Conservation (phyloP, 2,888 invertebrate genomes). For the Pseudococcus viburni region DNA sequence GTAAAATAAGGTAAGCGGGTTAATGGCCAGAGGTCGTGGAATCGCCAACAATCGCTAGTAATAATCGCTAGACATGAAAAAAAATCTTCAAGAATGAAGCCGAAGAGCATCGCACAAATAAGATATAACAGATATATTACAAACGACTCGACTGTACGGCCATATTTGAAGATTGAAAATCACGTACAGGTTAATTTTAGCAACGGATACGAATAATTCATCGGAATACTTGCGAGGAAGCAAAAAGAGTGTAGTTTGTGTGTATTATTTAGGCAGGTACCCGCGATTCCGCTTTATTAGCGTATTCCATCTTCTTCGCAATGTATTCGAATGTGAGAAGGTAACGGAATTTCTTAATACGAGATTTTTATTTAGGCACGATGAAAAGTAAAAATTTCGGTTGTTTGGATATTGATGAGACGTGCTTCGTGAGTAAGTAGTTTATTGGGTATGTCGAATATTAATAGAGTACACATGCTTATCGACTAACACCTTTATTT, state of each 20-base stretch:
- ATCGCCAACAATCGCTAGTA: conserved; percentile 61
- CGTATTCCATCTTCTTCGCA: conserved; percentile 9
- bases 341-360: conserved; percentile 57
- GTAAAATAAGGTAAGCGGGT: conserved; percentile 64
- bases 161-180: conserved; percentile 63
- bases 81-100: conserved; percentile 35
- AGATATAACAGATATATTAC: conserved; percentile 50
- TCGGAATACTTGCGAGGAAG: not conserved
- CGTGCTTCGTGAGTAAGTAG: not conserved
- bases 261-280: conserved; percentile 40
- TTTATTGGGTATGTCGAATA: not conserved
- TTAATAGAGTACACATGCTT: too few relatives aligned
- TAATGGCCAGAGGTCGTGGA: conserved; percentile 63
- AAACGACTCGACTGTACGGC: conserved; percentile 37
- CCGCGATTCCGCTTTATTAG: conserved; percentile 14
- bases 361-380: conserved; percentile 4
- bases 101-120: conserved; percentile 46
- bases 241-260: conserved; percentile 40
- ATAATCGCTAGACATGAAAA: conserved; percentile 57
- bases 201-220: conserved; percentile 50
- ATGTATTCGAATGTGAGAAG: conserved; percentile 11
- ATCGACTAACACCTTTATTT: too few relatives aligned
- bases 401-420: not conserved
- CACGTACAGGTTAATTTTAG: conserved; percentile 62
- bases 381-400: not conserved